Evolutionary conservation across 2,888 invertebrate species (phyloP).

Genomic region (Eucera pruinosa): DNA sequence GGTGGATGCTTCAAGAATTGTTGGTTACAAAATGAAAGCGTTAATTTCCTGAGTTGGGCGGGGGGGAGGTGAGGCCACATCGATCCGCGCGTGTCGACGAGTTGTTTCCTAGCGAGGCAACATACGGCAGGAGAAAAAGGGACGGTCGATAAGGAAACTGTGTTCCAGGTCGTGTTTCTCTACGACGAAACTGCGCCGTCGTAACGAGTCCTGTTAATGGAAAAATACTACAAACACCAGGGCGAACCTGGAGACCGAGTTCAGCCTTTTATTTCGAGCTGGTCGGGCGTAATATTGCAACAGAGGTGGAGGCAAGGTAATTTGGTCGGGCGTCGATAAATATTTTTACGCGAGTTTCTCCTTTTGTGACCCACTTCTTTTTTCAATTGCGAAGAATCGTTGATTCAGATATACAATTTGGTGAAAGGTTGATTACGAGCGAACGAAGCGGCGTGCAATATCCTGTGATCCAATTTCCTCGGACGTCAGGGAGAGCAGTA

Average conservation of each 20-base stretch:
- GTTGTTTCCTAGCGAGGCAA: slow-evolving; percentile 25
- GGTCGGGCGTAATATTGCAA: too few relatives aligned
- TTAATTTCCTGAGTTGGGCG: slow-evolving; percentile 78
- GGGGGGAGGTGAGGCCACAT: too few relatives aligned
- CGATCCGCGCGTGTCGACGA: slow-evolving; percentile 8
- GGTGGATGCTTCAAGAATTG: slow-evolving; percentile 60
- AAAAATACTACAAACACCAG: slow-evolving; percentile 28
- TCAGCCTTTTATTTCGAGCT: neutral
- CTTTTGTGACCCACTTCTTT: neutral
- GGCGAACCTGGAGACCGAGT: neutral
- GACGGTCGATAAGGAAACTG: slow-evolving; percentile 64
- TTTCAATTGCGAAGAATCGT: neutral
- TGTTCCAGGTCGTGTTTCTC: neutral
- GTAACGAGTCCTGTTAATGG: slow-evolving; percentile 68
- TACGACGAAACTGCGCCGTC: slow-evolving; percentile 54
- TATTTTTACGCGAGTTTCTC: neutral
- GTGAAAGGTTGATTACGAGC: slow-evolving; percentile 1
- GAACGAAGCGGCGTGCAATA: neutral
- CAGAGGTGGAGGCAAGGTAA: neutral
- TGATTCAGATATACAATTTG: neutral
- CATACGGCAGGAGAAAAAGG: slow-evolving; percentile 32
- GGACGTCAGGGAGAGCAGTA: slow-evolving; percentile 10
- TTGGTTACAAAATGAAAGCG: slow-evolving; percentile 75
- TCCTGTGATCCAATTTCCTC: slow-evolving; percentile 36
- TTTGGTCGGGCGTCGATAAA: neutral